Conservation (phyloP, 2,888 invertebrate genomes). For the Mesorhabditis spiculigera region DNA sequence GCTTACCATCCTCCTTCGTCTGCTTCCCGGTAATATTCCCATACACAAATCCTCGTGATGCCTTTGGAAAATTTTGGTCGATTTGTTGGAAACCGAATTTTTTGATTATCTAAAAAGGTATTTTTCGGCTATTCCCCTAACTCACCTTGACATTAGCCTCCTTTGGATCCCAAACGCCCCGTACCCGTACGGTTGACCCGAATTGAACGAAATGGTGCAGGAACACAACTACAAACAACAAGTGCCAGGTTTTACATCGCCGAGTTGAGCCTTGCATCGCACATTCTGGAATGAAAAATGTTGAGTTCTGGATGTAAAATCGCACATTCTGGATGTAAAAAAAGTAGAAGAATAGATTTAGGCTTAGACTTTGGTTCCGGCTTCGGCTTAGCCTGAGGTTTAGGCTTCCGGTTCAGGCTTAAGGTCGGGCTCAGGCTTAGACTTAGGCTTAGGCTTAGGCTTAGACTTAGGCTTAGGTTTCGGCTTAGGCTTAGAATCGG, state of each 20-base stretch:
- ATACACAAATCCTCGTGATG: constrained; percentile 89
- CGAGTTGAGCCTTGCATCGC: neutral
- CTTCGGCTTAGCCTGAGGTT: too few relatives aligned
- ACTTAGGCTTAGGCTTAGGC: too few relatives aligned
- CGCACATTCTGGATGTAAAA: neutral
- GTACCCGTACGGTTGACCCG: neutral
- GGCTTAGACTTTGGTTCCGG: too few relatives aligned
- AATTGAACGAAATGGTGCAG: neutral
- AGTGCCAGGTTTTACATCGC: neutral
- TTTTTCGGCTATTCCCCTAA: neutral
- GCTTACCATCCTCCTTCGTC: neutral
- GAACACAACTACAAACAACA: neutral
- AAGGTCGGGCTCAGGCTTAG: too few relatives aligned
- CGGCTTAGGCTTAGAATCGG: too few relatives aligned
- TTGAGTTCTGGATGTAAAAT: too few relatives aligned
- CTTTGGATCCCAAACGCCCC: neutral
- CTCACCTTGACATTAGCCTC: neutral
- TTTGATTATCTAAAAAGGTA: constrained; percentile 64
- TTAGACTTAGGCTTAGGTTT: too few relatives aligned
- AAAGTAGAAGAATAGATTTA: too few relatives aligned
- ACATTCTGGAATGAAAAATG: neutral
- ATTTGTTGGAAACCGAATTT: constrained; percentile 97
- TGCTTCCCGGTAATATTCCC: constrained; percentile 76
- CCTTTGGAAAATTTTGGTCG: constrained; percentile 76
- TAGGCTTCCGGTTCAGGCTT: too few relatives aligned